Percentiles rank a stretch among this genome's conserved stretches.
These are phyloP conservation scores for Slavum lentiscoides DNA, from an alignment of 2,888 invertebrate genomes.

Conservation along the genomic window DNA sequence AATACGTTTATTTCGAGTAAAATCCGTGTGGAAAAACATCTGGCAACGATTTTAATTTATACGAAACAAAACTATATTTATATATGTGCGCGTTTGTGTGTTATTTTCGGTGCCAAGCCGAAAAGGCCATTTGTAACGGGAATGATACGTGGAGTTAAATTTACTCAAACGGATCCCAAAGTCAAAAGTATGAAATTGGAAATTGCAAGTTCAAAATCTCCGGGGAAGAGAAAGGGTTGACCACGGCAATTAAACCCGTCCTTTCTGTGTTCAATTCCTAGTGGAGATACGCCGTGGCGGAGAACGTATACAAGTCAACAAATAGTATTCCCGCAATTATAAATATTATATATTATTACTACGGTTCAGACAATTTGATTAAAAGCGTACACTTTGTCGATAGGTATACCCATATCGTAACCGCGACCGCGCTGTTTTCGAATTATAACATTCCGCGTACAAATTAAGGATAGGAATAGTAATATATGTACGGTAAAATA, in stretches of 20 bases:
- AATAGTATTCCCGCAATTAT: constrained; percentile 4
- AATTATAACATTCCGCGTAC: no score
- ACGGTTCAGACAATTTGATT: constrained; percentile 18
- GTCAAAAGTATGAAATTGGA: constrained; percentile 49
- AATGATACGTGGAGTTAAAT: not conserved
- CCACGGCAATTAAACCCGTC: constrained; percentile 43
- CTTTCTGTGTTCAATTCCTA: not conserved
- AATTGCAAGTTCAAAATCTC: constrained; percentile 27
- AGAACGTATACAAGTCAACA: not conserved
- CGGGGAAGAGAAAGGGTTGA: constrained; percentile 38
- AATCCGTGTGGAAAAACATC: not conserved
- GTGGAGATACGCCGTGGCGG: not conserved
- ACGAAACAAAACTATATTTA: not conserved
- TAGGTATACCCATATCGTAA: no score
- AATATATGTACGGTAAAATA: no score
- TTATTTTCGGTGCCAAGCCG: not conserved
- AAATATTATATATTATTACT: constrained; percentile 21
- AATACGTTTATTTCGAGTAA: not conserved
- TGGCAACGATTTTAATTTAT: constrained; percentile 17
- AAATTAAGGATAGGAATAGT: no score
- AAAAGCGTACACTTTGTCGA: not conserved
- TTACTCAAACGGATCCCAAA: constrained; percentile 5
- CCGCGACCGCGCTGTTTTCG: no score
- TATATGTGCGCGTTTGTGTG: not conserved
- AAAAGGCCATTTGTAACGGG: not conserved